Percentiles rank a stretch among this genome's conserved stretches.
These are phyloP conservation scores for Andrena fulva DNA, from an alignment of 2,888 invertebrate species.

Conservation along the genomic window DNA sequence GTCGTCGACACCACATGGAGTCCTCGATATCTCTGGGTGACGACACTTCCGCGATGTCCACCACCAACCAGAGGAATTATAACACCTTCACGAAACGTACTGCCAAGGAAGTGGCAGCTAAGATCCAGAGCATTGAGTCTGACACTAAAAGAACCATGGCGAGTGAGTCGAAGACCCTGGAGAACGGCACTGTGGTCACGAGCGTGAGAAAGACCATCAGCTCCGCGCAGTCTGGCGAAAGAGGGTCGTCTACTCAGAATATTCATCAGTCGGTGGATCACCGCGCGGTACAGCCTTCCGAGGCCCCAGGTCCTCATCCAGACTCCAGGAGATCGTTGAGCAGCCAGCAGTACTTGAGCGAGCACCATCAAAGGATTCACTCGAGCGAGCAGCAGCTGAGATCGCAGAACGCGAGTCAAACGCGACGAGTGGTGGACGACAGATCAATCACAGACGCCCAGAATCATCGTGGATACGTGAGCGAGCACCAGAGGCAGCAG, in stretches of 20 bases:
- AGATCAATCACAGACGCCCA: conserved; percentile 65
- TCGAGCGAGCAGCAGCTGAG: conserved; percentile 61
- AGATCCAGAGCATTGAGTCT: conserved; percentile 63
- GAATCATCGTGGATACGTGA: conserved; percentile 41
- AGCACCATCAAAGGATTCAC: conserved; percentile 66
- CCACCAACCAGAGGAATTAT: conserved; percentile 88
- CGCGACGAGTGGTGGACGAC: conserved; percentile 61
- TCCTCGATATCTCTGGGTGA: conserved; percentile 89
- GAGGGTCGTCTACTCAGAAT: conserved; percentile 73
- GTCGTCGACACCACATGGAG: conserved; percentile 88
- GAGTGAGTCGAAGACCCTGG: conserved; percentile 78
- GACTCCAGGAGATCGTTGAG: conserved; percentile 26
- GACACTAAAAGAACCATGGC: conserved; percentile 60
- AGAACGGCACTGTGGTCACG: conserved; percentile 73
- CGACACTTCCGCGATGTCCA: conserved; percentile 86
- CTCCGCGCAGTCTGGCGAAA: conserved; percentile 62
- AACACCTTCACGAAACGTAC: conserved; percentile 84
- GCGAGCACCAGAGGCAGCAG: conserved; percentile 46
- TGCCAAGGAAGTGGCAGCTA: conserved; percentile 79
- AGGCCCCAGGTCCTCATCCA: conserved; percentile 8
- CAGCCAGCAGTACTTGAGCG: conserved; percentile 62
- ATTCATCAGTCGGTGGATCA: conserved; percentile 65
- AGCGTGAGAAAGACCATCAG: conserved; percentile 85
- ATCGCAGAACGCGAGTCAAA: conserved; percentile 51
- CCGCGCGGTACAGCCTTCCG: conserved; percentile 15